Conservation (phyloP, 2,113 vertebrate genomes). For the Pedetes capensis region DNA sequence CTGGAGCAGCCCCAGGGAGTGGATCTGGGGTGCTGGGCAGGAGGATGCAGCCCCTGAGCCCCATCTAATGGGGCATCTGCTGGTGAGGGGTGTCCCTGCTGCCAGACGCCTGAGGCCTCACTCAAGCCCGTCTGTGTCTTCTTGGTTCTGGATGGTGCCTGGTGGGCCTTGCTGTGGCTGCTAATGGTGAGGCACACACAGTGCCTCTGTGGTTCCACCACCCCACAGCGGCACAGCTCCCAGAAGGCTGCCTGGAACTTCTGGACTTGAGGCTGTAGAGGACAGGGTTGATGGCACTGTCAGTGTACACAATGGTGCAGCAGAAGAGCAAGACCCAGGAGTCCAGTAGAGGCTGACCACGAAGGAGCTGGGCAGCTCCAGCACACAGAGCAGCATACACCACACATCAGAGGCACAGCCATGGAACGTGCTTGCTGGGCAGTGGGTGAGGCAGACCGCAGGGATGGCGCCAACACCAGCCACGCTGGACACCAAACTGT, state of each 20-base stretch:
- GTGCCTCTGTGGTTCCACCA: constrained; percentile 57
- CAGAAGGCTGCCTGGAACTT: constrained; percentile 86
- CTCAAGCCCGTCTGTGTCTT: background rate
- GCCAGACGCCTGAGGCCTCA: background rate
- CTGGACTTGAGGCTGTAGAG: constrained; percentile 89
- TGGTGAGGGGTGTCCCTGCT: background rate
- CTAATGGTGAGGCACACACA: constrained; percentile 70
- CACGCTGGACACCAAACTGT: background rate
- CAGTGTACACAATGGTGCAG: constrained; percentile 83
- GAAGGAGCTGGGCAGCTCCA: constrained; percentile 86
- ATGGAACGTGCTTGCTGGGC: too few species aligned
- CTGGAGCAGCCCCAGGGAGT: background rate
- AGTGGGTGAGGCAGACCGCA: background rate
- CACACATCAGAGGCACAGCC: constrained; percentile 82
- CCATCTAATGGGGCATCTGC: background rate
- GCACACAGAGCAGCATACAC: constrained; percentile 88
- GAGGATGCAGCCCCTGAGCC: background rate
- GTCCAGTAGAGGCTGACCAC: constrained; percentile 78
- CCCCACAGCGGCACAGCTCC: constrained; percentile 82
- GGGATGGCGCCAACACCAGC: background rate
- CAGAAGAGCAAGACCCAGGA: constrained; percentile 88
- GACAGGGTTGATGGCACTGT: constrained; percentile 88
- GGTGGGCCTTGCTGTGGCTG: constrained; percentile 66
- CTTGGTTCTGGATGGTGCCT: background rate
- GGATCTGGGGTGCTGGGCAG: background rate